Evolutionary conservation across 2,888 invertebrate species (phyloP).

Genomic region (Agrypnus murinus): DNA sequence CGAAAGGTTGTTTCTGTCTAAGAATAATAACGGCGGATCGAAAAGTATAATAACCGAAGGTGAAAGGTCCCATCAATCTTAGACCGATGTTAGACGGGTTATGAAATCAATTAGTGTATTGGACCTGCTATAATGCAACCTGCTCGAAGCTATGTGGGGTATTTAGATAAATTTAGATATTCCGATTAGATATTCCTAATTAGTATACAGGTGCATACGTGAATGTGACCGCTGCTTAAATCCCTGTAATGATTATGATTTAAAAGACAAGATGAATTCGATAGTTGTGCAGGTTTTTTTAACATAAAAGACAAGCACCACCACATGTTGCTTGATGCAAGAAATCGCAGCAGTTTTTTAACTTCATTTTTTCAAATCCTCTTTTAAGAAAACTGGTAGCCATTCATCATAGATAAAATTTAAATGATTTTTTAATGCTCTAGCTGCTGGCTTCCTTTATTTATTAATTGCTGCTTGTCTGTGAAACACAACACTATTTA

Average conservation of each 20-base stretch:
- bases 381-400: background rate
- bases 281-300: constrained; percentile 25
- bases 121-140: constrained; percentile 39
- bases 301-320: constrained; percentile 6
- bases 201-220: constrained; percentile 52
- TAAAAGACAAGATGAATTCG: constrained; percentile 41
- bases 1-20: constrained; percentile 19
- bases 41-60: constrained; percentile 37
- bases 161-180: constrained; percentile 47
- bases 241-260: constrained; percentile 51
- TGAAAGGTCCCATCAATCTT: constrained; percentile 44
- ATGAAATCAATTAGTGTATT: constrained; percentile 43
- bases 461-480: constrained; percentile 35
- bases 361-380: too few species aligned
- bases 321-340: constrained; percentile 32
- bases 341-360: constrained; percentile 29
- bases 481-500: constrained; percentile 24
- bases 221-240: constrained; percentile 40
- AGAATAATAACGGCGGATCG: constrained; percentile 7
- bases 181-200: constrained; percentile 52
- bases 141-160: constrained; percentile 39
- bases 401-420: constrained; percentile 31
- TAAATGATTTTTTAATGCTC: constrained; percentile 13
- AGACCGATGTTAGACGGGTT: constrained; percentile 37
- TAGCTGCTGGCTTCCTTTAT: background rate